These are phyloP conservation scores for Thereva unica DNA, from an alignment of 2,888 invertebrate species.

Conservation along the genomic window DNA sequence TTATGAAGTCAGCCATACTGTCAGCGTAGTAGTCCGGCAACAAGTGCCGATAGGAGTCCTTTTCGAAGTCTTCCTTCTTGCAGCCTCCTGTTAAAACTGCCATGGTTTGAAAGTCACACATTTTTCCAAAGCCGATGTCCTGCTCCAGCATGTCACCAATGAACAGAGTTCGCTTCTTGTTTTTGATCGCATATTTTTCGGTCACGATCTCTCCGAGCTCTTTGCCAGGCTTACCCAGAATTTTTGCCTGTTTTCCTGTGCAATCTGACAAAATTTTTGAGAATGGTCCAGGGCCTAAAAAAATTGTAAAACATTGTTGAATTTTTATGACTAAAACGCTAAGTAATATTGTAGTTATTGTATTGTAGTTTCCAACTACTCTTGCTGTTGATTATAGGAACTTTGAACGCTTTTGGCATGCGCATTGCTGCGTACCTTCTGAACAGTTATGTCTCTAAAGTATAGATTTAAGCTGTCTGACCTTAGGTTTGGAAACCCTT, in stretches of 20 bases:
- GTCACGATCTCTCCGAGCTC: constrained; percentile 50
- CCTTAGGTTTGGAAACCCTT: neutral
- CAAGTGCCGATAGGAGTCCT: constrained; percentile 43
- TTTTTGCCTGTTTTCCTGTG: constrained; percentile 51
- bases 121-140: constrained; percentile 75
- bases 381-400: too few relatives aligned
- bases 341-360: constrained; percentile 3
- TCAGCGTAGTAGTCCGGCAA: constrained; percentile 54
- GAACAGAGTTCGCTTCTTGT: constrained; percentile 73
- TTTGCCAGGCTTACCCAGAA: constrained; percentile 60
- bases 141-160: constrained; percentile 86
- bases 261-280: constrained; percentile 53
- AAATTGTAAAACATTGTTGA: neutral
- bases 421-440: too few relatives aligned
- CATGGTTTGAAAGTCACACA: constrained; percentile 72
- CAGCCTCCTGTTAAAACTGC: constrained; percentile 67
- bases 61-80: constrained; percentile 45
- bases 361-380: too few relatives aligned
- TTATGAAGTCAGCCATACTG: constrained; percentile 50
- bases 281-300: constrained; percentile 55
- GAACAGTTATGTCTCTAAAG: too few relatives aligned
- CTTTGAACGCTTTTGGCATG: too few relatives aligned
- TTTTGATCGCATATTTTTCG: constrained; percentile 56
- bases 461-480: too few relatives aligned
- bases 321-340: constrained; percentile 4